phyloP scores from a whole-genome alignment of 2,113 vertebrate genomes.

The Phalacrocorax pelagicus region DNA sequence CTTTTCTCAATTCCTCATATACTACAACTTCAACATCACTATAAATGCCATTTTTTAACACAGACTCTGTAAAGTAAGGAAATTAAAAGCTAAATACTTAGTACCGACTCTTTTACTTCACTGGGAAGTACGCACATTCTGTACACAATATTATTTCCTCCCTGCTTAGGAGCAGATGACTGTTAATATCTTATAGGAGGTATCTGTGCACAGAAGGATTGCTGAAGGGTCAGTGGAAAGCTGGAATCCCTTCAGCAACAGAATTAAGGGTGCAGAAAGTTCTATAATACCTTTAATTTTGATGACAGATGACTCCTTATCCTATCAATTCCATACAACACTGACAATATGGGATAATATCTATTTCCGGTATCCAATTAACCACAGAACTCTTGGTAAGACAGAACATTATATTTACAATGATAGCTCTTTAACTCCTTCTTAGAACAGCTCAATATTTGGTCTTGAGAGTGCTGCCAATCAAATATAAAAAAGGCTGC shows the following conservation, averaged over 20 bases:
- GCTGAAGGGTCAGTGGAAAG: neutral
- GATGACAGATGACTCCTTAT: neutral
- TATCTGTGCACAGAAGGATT: neutral
- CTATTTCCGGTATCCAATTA: constrained; percentile 18
- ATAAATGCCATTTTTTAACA: neutral
- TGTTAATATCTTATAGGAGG: neutral
- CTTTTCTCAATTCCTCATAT: neutral
- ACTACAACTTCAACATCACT: neutral
- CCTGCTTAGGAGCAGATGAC: neutral
- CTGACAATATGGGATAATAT: constrained; percentile 7
- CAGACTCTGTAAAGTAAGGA: neutral
- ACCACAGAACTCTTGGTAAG: constrained; percentile 19
- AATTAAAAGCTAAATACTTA: neutral
- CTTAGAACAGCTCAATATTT: constrained; percentile 46
- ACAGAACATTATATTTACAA: constrained; percentile 37
- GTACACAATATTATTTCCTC: neutral
- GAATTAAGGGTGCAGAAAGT: neutral
- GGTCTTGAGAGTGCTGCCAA: constrained; percentile 38
- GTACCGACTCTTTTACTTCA: neutral
- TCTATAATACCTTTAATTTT: neutral
- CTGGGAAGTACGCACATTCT: neutral
- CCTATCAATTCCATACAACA: neutral
- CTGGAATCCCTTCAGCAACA: neutral
- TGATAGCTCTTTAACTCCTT: constrained; percentile 46
- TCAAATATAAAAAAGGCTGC: constrained; percentile 38